These are phyloP conservation scores for Eupeodes luniger DNA, from an alignment of 2,888 invertebrate species.

Conservation along the genomic window DNA sequence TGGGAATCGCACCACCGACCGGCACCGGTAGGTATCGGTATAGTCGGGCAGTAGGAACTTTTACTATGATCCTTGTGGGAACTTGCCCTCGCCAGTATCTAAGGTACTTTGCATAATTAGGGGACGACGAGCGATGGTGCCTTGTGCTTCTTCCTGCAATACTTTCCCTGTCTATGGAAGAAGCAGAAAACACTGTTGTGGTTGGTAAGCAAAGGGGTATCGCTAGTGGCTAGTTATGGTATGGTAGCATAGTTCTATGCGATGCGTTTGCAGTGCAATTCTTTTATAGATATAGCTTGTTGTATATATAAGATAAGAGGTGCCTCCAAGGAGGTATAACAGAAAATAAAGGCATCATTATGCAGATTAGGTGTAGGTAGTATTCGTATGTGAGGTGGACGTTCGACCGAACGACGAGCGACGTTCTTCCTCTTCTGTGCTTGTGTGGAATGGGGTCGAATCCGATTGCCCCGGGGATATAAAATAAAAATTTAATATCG, in stretches of 20 bases:
- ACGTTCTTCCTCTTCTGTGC: background rate
- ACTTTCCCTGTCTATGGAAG: slow-evolving; percentile 38
- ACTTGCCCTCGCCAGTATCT: slow-evolving; percentile 35
- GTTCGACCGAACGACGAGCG: background rate
- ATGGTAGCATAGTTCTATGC: slow-evolving; percentile 21
- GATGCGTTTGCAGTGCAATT: slow-evolving; percentile 18
- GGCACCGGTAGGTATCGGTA: too few relatives aligned
- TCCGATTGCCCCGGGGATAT: slow-evolving; percentile 8
- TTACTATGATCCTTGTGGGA: slow-evolving; percentile 59
- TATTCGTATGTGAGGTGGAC: slow-evolving; percentile 49
- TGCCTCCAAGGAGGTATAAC: slow-evolving; percentile 47
- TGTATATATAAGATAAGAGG: slow-evolving; percentile 54
- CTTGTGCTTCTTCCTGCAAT: slow-evolving; percentile 47
- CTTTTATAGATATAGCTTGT: slow-evolving; percentile 37
- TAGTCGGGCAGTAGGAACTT: background rate
- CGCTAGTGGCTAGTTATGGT: slow-evolving; percentile 46
- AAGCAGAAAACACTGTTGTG: too few relatives aligned
- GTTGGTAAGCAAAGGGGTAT: background rate
- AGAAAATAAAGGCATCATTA: slow-evolving; percentile 55
- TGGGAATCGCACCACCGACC: background rate
- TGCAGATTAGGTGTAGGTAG: slow-evolving; percentile 64
- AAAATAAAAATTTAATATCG: slow-evolving; percentile 26
- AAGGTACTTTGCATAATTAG: slow-evolving; percentile 76
- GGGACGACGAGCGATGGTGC: slow-evolving; percentile 29
- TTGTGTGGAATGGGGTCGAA: background rate